These are phyloP conservation scores for Enteromius radiatus DNA, from an alignment of 2,797 vertebrate genomes.

Conservation along the genomic window DNA sequence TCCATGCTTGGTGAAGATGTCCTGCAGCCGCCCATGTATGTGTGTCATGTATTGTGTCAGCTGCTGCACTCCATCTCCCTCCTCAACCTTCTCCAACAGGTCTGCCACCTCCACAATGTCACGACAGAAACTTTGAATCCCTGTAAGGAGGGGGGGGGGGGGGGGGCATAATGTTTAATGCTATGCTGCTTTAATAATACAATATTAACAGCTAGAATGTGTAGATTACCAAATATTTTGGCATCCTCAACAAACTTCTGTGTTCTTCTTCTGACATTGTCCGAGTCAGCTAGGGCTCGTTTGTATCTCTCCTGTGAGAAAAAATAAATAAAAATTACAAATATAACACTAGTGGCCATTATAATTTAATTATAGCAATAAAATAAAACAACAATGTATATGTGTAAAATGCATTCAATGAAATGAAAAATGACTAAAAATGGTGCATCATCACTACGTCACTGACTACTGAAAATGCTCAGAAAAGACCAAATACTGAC, in stretches of 20 bases:
- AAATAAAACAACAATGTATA: not conserved
- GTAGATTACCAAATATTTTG: slow-evolving; percentile 84
- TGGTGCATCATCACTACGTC: not conserved
- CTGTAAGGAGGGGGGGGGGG: slow-evolving; percentile 64
- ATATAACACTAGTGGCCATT: not conserved
- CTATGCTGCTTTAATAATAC: not conserved
- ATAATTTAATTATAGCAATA: not conserved
- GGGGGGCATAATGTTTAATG: not conserved
- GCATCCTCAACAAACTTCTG: slow-evolving; percentile 89
- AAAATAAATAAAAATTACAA: not conserved
- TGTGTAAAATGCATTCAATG: not conserved
- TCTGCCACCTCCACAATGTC: slow-evolving; percentile 87
- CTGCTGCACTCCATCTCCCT: slow-evolving; percentile 66
- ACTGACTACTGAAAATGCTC: not conserved
- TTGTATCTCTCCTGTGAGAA: slow-evolving; percentile 79
- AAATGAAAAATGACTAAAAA: not conserved
- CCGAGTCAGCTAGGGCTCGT: slow-evolving; percentile 79
- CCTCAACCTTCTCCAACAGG: slow-evolving; percentile 77
- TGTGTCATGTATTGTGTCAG: slow-evolving; percentile 75
- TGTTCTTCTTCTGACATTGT: slow-evolving; percentile 81
- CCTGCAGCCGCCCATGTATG: slow-evolving; percentile 81
- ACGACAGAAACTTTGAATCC: slow-evolving; percentile 88
- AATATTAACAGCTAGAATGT: not conserved
- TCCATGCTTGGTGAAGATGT: slow-evolving; percentile 84
- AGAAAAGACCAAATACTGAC: not conserved